Percentiles rank a stretch among this genome's conserved stretches.
Evolutionary conservation across 2,888 invertebrate species (phyloP).

Genomic region (Ormyrus pomaceus): DNA sequence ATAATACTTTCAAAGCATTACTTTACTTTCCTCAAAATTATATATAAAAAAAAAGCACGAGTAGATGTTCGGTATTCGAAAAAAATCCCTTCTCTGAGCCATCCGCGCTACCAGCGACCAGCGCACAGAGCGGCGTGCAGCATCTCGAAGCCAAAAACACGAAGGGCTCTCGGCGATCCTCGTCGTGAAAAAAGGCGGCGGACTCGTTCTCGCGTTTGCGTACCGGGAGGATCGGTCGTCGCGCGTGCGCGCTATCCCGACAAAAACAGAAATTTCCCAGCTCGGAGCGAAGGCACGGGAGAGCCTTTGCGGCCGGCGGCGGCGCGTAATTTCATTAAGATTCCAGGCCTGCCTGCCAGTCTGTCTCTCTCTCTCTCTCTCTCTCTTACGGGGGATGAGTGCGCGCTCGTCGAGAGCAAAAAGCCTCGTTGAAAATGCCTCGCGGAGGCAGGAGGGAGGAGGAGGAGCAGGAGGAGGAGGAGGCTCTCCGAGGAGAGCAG

Average conservation of each 20-base stretch:
- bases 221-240: too few species aligned
- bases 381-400: neutral
- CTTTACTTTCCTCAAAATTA: too few species aligned
- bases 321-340: conserved; percentile 49
- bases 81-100: too few species aligned
- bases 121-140: too few species aligned
- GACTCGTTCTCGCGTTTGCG: too few species aligned
- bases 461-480: conserved; percentile 46
- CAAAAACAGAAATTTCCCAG: conserved; percentile 50
- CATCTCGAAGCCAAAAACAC: too few species aligned
- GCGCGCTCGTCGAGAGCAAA: neutral
- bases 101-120: too few species aligned
- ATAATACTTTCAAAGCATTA: too few species aligned
- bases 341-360: conserved; percentile 46
- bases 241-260: conserved; percentile 5
- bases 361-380: conserved; percentile 24
- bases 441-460: conserved; percentile 51
- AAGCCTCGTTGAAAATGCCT: conserved; percentile 58
- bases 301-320: neutral
- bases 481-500: conserved; percentile 30
- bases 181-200: too few species aligned
- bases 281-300: neutral
- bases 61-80: too few species aligned
- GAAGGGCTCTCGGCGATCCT: too few species aligned
- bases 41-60: too few species aligned